Base-by-base conservation (phyloP, 37 sponge, comb jelly and placozoan species). In the Ephydatia muelleri region DNA sequence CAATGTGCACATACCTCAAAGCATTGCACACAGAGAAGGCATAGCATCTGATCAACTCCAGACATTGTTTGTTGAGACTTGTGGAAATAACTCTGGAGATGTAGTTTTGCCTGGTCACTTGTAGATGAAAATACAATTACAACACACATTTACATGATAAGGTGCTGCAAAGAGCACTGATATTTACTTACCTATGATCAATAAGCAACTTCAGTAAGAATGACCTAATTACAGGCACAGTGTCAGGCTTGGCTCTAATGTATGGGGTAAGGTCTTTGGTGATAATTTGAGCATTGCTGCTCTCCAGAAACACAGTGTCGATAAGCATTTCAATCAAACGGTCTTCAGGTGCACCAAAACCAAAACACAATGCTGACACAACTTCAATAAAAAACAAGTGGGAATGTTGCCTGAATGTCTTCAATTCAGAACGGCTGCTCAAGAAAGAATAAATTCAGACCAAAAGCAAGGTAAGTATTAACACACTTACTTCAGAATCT, bases 341-440 rank as follows among this genome's bases (percentile, higher is more conserved):
- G 43, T 76, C 78, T 49, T 88, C 77, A 38, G 92, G 92, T 26
- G 82, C 78, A 39, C 48, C 73, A 25, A 38, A 31, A 2, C 92
- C 92, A 82, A 92, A 92, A 65, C 92, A 92, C 11, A 92, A 74
- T 11, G 40, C 32, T 48, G 87, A 87, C 1, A 89, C 74, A 27
- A 89, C 73, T 66, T 93, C 90, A 70, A 87, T 80, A 49, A 89
- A 89, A 49, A 83, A 83, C 0, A 12, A 27, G 9, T 65, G 33
- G 79, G 84, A 79, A 65, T 33, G 38, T 26, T 80, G 64, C 5
- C 40, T 35, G 69, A 89, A 49, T 3, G 30, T 22, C 1, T 40
- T 11, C 36, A 75, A 49, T 38, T 33, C 25, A 34, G 25, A 38
- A 0, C 33, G 23, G 21, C 64, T 78, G 64, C 27, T 33, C 28